A percentile compares a stretch with the other conserved stretches of the same genome.
Conservation (phyloP, 2,888 invertebrate species). For the Ormyrus thymus region DNA sequence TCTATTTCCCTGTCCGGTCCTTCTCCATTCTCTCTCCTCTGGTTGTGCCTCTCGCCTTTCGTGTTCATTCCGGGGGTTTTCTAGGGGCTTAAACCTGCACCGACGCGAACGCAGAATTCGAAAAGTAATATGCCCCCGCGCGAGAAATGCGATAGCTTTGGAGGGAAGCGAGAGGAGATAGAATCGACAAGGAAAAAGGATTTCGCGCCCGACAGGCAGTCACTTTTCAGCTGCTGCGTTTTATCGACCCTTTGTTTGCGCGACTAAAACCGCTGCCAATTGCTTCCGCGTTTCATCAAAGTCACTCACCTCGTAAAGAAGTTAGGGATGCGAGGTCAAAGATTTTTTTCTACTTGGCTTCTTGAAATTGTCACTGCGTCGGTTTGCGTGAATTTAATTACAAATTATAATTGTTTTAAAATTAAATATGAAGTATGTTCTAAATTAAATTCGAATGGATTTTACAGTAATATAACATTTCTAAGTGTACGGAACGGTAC, state of each 20-base stretch:
- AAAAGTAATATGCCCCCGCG: constrained; percentile 21
- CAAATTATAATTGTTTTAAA: too few relatives aligned
- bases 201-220: not conserved
- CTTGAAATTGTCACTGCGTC: too few relatives aligned
- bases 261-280: constrained; percentile 28
- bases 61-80: constrained; percentile 2
- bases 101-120: not conserved
- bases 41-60: too few relatives aligned
- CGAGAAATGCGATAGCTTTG: not conserved
- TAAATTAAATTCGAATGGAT: too few relatives aligned
- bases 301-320: constrained; percentile 14
- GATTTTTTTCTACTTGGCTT: not conserved
- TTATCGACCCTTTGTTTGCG: constrained; percentile 24
- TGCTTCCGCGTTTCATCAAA: constrained; percentile 9
- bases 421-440: too few relatives aligned
- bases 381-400: too few relatives aligned
- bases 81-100: constrained; percentile 4
- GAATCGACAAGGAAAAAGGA: constrained; percentile 25
- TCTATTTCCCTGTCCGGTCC: not conserved
- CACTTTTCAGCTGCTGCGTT: constrained; percentile 4
- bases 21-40: too few relatives aligned
- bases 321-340: not conserved
- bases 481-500: too few relatives aligned
- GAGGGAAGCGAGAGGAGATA: not conserved
- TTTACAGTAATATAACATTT: too few relatives aligned